These are phyloP conservation scores for Melanostoma mellinum DNA, from an alignment of 2,888 invertebrate species.

Conservation along the genomic window DNA sequence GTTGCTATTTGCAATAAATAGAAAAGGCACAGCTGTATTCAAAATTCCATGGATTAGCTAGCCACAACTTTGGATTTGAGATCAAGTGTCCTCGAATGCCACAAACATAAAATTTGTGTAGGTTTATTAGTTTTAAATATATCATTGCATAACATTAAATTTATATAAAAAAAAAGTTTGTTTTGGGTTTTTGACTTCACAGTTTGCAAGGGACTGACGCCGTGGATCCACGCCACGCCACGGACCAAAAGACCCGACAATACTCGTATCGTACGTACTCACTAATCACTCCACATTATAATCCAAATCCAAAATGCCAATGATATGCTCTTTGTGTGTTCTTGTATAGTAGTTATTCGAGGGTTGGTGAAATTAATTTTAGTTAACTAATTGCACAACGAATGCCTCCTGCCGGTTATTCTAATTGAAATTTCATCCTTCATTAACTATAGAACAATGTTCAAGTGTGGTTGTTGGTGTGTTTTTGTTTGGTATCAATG, in stretches of 20 bases:
- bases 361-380: conserved; percentile 50
- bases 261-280: not conserved
- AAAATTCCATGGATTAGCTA: conserved; percentile 34
- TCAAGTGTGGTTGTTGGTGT: not conserved
- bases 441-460: conserved; percentile 57
- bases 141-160: conserved; percentile 47
- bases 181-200: not conserved
- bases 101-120: conserved; percentile 45
- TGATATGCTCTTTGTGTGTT: conserved; percentile 16
- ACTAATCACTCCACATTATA: not conserved
- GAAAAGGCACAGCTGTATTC: conserved; percentile 18
- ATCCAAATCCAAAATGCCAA: conserved; percentile 2
- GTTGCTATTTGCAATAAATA: not conserved
- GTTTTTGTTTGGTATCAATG: not conserved
- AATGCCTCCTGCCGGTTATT: conserved; percentile 56
- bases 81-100: conserved; percentile 57
- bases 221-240: too few species aligned
- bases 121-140: conserved; percentile 50
- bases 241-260: too few species aligned
- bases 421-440: conserved; percentile 72
- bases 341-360: not conserved
- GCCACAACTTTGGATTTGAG: conserved; percentile 43
- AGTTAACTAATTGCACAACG: conserved; percentile 65
- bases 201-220: too few species aligned
- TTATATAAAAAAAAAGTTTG: conserved; percentile 11